Evolutionary conservation across 2,797 vertebrate species (phyloP).

Genomic region (Anomalospiza imberbis): DNA sequence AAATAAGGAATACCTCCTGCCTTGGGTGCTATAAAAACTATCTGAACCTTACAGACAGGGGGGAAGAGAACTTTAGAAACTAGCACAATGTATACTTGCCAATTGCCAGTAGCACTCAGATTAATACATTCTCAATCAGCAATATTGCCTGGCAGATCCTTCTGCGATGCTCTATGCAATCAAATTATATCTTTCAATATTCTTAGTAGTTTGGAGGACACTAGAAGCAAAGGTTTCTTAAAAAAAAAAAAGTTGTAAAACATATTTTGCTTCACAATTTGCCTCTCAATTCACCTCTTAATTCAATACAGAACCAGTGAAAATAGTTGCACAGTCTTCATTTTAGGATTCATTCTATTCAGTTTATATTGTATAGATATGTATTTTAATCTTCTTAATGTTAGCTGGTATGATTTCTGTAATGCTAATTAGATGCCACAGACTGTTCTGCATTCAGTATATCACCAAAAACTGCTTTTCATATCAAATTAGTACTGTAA

Average conservation of each 20-base stretch:
- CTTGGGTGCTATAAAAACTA: not conserved
- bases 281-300: not conserved
- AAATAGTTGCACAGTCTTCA: not conserved
- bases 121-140: not conserved
- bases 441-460: not conserved
- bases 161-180: not conserved
- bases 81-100: not conserved
- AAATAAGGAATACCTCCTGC: not conserved
- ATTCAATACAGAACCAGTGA: not conserved
- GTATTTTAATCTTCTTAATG: not conserved
- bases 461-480: not conserved
- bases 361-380: not conserved
- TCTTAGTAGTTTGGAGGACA: not conserved
- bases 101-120: not conserved
- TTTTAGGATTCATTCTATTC: not conserved
- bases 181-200: not conserved
- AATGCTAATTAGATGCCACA: constrained; percentile 31
- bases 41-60: not conserved
- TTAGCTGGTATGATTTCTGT: not conserved
- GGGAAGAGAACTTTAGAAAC: not conserved
- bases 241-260: not conserved
- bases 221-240: not conserved
- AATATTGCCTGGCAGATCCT: not conserved
- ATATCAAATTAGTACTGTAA: not conserved
- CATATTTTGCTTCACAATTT: not conserved